Conservation (phyloP, 2,888 invertebrate species). For the Automeris io region DNA sequence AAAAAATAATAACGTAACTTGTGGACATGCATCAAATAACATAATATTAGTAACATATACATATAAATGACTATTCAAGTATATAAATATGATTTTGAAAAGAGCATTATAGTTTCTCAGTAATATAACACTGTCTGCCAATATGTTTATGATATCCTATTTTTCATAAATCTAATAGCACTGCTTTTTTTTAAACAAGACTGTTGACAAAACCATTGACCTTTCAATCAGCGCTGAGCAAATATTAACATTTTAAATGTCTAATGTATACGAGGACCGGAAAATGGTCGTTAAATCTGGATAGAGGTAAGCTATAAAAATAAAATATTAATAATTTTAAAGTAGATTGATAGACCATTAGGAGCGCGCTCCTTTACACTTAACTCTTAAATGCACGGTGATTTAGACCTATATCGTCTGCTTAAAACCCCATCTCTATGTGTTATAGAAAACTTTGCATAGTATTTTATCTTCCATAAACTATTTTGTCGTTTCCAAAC, state of each 20-base stretch:
- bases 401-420: too few relatives aligned
- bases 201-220: slow-evolving; percentile 45
- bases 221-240: slow-evolving; percentile 56
- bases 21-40: slow-evolving; percentile 33
- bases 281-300: slow-evolving; percentile 60
- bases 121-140: slow-evolving; percentile 41
- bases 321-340: slow-evolving; percentile 69
- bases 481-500: too few relatives aligned
- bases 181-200: slow-evolving; percentile 21
- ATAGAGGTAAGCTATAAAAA: slow-evolving; percentile 55
- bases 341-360: slow-evolving; percentile 63
- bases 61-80: slow-evolving; percentile 31
- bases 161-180: slow-evolving; percentile 33
- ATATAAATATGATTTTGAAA: slow-evolving; percentile 19
- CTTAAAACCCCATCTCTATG: too few relatives aligned
- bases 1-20: slow-evolving; percentile 19
- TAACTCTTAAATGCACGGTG: too few relatives aligned
- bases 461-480: too few relatives aligned
- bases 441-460: too few relatives aligned
- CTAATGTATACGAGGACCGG: slow-evolving; percentile 52
- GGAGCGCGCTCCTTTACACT: slow-evolving; percentile 44
- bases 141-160: slow-evolving; percentile 41
- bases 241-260: slow-evolving; percentile 59
- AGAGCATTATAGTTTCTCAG: slow-evolving; percentile 27
- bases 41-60: slow-evolving; percentile 28